Evolutionary conservation across 2,888 invertebrate species (phyloP), one percentile per base, ranked within the genome.

Genomic region (Nymphalis c-album): DNA sequence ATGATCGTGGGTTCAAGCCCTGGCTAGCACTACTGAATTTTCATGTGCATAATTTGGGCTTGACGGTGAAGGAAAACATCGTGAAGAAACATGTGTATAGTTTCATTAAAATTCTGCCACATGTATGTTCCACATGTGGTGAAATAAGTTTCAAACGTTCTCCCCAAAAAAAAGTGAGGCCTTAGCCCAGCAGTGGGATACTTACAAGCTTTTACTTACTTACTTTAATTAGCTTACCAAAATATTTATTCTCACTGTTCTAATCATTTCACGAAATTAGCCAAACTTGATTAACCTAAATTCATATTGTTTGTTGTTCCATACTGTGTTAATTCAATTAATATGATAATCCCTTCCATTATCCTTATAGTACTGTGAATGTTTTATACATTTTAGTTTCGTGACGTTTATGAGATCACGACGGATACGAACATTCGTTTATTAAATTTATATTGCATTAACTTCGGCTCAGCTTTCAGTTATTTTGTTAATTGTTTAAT

Each of bases 331-430:
- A 48, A 66, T 61, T 66, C 20, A 55, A 61, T 66, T 40, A 61
- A 47, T 53, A 60, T 35, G 60, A 67, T 68, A 63, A 70, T 60
- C 62, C 47, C 45, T 61, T 59, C 64, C n/a, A 77, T 77, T 76
- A 75, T 76, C 75, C 76, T 58, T 64, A 50, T 76, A 78, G 72
- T 75, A 67, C 59, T 64, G 59, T 78, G 74, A 77, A 80, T 80
- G 76, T 72, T 76, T 73, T 64, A 76, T 53, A 65, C 59, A 62
- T 48, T 59, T 61, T 66, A 60, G 55, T 60, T 65, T n/a, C 26
- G 46, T 60, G 60, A 55, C 59, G 60, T 65, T 66, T 60, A 66
- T 66, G 55, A n/a, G 35, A 35, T 55, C 55, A n/a, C 16, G 31
- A n/a, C n/a, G 16, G n/a, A 31, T 20, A 55, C 17, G 31, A 55